These are phyloP conservation scores for Agonopterix arenella DNA, from an alignment of 2,888 invertebrate species.

Conservation along the genomic window DNA sequence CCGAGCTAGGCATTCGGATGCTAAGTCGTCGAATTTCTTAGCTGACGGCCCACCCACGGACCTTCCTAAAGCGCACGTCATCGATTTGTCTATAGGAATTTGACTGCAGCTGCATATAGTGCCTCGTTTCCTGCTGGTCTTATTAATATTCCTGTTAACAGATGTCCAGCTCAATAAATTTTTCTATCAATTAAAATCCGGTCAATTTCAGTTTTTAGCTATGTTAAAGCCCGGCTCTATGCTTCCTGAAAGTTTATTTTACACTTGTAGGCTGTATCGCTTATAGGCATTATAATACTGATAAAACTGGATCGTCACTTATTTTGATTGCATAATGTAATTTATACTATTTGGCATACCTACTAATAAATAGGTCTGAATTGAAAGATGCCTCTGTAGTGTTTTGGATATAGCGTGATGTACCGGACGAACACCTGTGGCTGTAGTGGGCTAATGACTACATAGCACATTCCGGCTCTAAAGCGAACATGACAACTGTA, in stretches of 20 bases:
- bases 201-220: no score
- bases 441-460: slow-evolving; percentile 23
- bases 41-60: slow-evolving; percentile 51
- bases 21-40: slow-evolving; percentile 58
- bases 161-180: no score
- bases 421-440: slow-evolving; percentile 72
- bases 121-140: not conserved
- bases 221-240: no score
- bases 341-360: no score
- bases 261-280: no score
- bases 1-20: slow-evolving; percentile 61
- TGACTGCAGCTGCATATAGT: not conserved
- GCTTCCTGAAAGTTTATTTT: no score
- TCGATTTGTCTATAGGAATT: slow-evolving; percentile 7
- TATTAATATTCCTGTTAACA: no score
- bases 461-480: slow-evolving; percentile 42
- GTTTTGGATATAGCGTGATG: slow-evolving; percentile 51
- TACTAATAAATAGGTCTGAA: no score
- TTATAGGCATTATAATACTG: no score
- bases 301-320: no score
- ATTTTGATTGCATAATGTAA: no score
- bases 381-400: slow-evolving; percentile 18
- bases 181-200: no score
- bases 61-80: slow-evolving; percentile 19
- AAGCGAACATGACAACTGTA: not conserved